phyloP scores from a whole-genome alignment of 2,888 invertebrate species.

The Urechis unicinctus region DNA sequence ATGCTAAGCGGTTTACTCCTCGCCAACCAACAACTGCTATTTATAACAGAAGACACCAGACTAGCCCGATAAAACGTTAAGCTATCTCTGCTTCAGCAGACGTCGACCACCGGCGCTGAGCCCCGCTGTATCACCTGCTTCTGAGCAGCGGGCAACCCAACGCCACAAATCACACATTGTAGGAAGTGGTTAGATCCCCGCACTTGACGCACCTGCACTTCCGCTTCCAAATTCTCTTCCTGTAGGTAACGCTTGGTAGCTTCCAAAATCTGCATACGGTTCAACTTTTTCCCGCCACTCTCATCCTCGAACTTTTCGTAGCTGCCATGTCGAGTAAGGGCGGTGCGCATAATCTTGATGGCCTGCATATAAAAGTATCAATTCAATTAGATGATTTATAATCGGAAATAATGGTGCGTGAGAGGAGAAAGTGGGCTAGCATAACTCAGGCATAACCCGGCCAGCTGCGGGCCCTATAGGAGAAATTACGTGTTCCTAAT shows the following conservation, averaged over 20 bases:
- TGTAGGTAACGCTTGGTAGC: constrained; percentile 26
- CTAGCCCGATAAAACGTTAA: background rate
- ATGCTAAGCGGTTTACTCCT: too few species aligned
- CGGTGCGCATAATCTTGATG: constrained; percentile 35
- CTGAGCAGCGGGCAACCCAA: too few species aligned
- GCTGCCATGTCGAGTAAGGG: constrained; percentile 31
- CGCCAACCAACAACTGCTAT: too few species aligned
- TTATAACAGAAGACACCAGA: too few species aligned
- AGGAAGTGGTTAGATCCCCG: too few species aligned
- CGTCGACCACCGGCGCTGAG: constrained; percentile 2
- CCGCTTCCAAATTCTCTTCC: constrained; percentile 13
- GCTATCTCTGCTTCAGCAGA: background rate
- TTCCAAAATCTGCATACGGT: constrained; percentile 26
- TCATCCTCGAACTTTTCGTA: constrained; percentile 39
- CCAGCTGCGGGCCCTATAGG: background rate
- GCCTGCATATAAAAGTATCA: constrained; percentile 28
- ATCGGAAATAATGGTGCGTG: background rate
- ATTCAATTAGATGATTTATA: background rate
- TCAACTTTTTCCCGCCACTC: constrained; percentile 35
- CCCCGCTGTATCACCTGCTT: too few species aligned
- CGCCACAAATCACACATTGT: too few species aligned
- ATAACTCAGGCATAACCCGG: too few species aligned
- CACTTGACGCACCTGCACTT: constrained; percentile 3
- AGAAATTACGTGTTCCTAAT: background rate
- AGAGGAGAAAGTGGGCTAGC: background rate